A percentile compares a stretch with the other conserved stretches of the same genome.
phyloP scores from a whole-genome alignment of 2,797 vertebrate genomes.

The Lophius americanus region DNA sequence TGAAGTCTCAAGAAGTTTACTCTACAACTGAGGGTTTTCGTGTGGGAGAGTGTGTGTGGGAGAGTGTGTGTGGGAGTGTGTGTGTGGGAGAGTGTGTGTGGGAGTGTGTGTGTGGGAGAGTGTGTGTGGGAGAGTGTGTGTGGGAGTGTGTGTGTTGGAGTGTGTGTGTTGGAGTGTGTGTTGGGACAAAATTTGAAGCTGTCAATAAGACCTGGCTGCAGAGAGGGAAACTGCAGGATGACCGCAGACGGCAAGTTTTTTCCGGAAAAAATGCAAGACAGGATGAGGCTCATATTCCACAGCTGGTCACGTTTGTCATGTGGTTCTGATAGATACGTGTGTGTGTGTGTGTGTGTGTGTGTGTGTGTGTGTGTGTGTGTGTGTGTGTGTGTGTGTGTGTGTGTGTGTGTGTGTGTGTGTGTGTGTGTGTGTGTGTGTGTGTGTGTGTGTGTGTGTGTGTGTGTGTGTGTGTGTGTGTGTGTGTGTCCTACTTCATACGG shows the following conservation, averaged over 20 bases:
- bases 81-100: slow-evolving; percentile 6
- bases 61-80: slow-evolving; percentile 3
- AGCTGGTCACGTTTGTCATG: slow-evolving; percentile 43
- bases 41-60: slow-evolving; percentile 10
- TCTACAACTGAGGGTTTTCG: neutral
- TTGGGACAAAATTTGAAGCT: slow-evolving; percentile 11
- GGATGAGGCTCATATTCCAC: slow-evolving; percentile 38
- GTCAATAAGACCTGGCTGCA: slow-evolving; percentile 40
- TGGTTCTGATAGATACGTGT: slow-evolving; percentile 20
- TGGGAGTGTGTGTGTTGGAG: slow-evolving; percentile 10
- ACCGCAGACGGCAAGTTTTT: slow-evolving; percentile 29
- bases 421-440: slow-evolving; percentile 7
- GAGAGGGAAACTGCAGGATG: slow-evolving; percentile 25
- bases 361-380: slow-evolving; percentile 20
- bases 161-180: slow-evolving; percentile 13
- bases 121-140: slow-evolving; percentile 11
- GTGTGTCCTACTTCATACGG: neutral
- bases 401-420: too few species aligned
- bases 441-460: slow-evolving; percentile 13
- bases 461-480: slow-evolving; percentile 10
- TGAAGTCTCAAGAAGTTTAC: neutral
- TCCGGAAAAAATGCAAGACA: slow-evolving; percentile 21
- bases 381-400: slow-evolving; percentile 23
- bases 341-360: slow-evolving; percentile 15
- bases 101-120: slow-evolving; percentile 5